phyloP scores from a whole-genome alignment of 2,888 invertebrate genomes.

The Phania funesta region DNA sequence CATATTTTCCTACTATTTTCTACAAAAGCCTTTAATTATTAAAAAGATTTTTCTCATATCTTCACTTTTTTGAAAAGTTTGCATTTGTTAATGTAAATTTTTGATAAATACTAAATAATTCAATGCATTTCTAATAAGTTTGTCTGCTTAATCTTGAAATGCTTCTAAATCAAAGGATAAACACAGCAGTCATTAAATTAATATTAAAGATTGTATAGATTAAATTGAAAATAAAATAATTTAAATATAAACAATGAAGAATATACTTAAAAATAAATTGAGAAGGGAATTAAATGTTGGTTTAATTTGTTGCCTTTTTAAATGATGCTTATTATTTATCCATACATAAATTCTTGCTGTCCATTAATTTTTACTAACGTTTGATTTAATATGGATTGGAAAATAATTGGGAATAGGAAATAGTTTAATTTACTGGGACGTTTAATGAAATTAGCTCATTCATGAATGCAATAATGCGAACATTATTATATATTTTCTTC shows the following conservation, averaged over 20 bases:
- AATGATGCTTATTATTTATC: neutral
- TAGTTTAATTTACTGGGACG: no score
- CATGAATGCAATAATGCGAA: no score
- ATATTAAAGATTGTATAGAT: constrained; percentile 56
- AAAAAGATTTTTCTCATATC: neutral
- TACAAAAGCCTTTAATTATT: neutral
- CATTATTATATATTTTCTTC: no score
- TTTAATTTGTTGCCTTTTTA: no score
- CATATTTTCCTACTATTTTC: neutral
- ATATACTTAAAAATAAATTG: neutral
- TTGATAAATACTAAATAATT: neutral
- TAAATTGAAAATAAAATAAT: constrained; percentile 49
- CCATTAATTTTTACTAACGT: no score
- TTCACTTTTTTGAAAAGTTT: neutral
- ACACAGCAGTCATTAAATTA: constrained; percentile 51
- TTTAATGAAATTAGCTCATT: no score
- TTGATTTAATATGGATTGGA: no score
- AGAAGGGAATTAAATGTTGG: neutral
- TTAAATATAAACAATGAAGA: constrained; percentile 10
- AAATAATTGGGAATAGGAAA: no score
- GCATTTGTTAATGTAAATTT: constrained; percentile 13
- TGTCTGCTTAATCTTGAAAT: constrained; percentile 25
- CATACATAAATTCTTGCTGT: no score
- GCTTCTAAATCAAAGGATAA: constrained; percentile 13
- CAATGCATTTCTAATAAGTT: constrained; percentile 13